These are phyloP conservation scores for Herpailurus yagouaroundi DNA, from an alignment of 2,113 vertebrate species.

Conservation along the genomic window DNA sequence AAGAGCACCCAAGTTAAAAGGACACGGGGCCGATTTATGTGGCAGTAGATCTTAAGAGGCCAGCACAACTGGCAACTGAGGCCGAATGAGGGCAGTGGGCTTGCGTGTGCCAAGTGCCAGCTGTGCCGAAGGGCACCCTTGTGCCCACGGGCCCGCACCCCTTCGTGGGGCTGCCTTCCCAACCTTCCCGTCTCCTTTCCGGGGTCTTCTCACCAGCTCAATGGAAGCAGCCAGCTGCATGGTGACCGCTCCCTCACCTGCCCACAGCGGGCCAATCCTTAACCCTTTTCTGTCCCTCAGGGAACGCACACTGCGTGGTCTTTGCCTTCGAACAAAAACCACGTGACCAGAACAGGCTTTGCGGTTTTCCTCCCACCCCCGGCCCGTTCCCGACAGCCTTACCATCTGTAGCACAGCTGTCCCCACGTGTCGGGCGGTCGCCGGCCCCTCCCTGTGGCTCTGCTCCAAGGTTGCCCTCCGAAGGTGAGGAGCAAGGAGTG, in stretches of 20 bases:
- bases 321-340: slow-evolving; percentile 4
- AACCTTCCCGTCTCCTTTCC: not conserved
- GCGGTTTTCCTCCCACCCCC: not conserved
- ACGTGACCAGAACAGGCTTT: not conserved
- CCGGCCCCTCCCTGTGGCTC: not conserved
- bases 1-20: not conserved
- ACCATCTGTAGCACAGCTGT: not conserved
- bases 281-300: not conserved
- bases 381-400: not conserved
- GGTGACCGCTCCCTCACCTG: not conserved
- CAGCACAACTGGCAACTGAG: slow-evolving; percentile 55
- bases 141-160: not conserved
- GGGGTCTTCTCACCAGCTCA: not conserved
- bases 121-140: slow-evolving; percentile 7
- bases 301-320: not conserved
- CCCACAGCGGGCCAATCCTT: not conserved
- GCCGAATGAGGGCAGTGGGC: not conserved
- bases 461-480: not conserved
- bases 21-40: slow-evolving; percentile 64
- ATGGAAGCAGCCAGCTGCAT: not conserved
- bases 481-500: not conserved
- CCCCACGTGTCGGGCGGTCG: not conserved
- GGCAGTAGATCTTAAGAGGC: slow-evolving; percentile 59
- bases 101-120: slow-evolving; percentile 52
- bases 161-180: not conserved